Conservation (phyloP, 2,113 vertebrate species). For the Clinocottus analis region DNA sequence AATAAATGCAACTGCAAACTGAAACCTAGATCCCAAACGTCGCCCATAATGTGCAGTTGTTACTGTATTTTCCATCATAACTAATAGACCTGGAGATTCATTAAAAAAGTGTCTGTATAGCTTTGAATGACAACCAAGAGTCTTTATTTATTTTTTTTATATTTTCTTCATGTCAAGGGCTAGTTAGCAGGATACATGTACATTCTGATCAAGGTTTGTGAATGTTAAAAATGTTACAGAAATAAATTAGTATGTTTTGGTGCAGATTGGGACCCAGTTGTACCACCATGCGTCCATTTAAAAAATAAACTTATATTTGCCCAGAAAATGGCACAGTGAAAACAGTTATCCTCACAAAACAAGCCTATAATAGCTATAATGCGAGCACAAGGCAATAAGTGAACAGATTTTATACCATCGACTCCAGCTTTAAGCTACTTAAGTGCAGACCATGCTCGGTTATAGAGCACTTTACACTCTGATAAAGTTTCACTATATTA, state of each 20-base stretch:
- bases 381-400: not conserved
- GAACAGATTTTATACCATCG: not conserved
- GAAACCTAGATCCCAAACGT: not conserved
- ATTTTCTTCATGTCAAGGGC: too few relatives aligned
- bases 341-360: not conserved
- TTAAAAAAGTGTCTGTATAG: not conserved
- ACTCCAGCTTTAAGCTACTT: not conserved
- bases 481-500: not conserved
- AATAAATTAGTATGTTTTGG: not conserved
- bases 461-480: not conserved
- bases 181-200: not conserved
- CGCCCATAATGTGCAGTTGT: not conserved
- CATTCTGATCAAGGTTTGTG: not conserved
- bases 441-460: not conserved
- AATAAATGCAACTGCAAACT: constrained; percentile 18
- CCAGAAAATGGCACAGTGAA: too few relatives aligned
- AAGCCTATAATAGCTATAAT: not conserved
- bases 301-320: not conserved
- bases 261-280: not conserved
- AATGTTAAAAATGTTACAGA: not conserved
- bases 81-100: not conserved
- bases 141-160: too few relatives aligned
- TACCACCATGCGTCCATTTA: not conserved
- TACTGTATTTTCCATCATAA: not conserved
- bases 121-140: not conserved